Conservation (phyloP, 2,888 invertebrate species). For the Campoplex nolae region DNA sequence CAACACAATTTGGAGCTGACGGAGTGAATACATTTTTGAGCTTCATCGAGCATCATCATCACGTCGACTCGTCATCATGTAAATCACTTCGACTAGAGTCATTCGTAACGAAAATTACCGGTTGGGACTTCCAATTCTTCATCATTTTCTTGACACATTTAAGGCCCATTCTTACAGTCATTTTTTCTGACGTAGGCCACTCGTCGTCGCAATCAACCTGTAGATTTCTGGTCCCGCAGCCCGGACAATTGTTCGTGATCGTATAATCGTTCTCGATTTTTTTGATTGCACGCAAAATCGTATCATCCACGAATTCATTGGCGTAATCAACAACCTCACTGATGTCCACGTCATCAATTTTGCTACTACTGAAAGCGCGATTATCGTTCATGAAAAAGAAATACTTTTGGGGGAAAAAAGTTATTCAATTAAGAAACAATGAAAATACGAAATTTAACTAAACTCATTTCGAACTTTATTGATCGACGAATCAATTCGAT, state of each 20-base stretch:
- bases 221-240: constrained; percentile 26
- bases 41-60: too few relatives aligned
- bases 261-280: constrained; percentile 51
- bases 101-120: constrained; percentile 69
- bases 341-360: constrained; percentile 3
- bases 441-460: constrained; percentile 38
- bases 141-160: constrained; percentile 72
- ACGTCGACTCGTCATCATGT: too few relatives aligned
- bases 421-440: not conserved
- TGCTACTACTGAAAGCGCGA: not conserved
- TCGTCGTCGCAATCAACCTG: constrained; percentile 49
- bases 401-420: not conserved
- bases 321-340: constrained; percentile 4
- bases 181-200: constrained; percentile 72
- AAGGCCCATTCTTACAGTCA: constrained; percentile 65
- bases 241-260: constrained; percentile 32
- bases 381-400: not conserved
- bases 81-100: too few relatives aligned
- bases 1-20: too few relatives aligned
- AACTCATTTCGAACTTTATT: constrained; percentile 64
- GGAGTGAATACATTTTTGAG: too few relatives aligned
- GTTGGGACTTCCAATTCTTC: constrained; percentile 74
- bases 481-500: constrained; percentile 60
- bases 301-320: constrained; percentile 62
- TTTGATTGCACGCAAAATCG: constrained; percentile 51